These are phyloP conservation scores for Venusia cambrica DNA, from an alignment of 2,888 invertebrate species.

Conservation along the genomic window DNA sequence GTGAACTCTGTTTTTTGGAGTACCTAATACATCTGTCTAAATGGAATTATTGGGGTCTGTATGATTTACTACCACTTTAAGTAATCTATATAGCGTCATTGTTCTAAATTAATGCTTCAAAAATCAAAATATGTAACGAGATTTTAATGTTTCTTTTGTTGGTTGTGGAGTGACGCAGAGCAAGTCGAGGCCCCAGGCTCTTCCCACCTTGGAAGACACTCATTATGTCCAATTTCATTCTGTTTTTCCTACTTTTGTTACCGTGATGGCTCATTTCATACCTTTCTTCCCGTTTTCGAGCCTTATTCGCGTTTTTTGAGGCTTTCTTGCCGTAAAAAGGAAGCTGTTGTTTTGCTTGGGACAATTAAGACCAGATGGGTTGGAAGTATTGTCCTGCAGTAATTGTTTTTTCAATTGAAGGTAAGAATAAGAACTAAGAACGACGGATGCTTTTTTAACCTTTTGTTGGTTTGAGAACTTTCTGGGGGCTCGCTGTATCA, in stretches of 20 bases:
- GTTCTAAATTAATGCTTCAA: too few species aligned
- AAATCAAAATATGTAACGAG: too few species aligned
- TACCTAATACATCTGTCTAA: too few species aligned
- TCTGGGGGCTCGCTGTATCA: too few species aligned
- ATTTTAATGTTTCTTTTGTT: not conserved
- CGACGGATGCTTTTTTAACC: too few species aligned
- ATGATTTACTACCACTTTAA: too few species aligned
- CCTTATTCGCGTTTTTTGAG: slow-evolving; percentile 17
- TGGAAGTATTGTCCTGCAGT: not conserved
- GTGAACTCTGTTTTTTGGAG: too few species aligned
- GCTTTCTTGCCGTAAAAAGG: slow-evolving; percentile 15
- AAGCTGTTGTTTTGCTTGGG: slow-evolving; percentile 8
- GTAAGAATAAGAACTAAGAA: too few species aligned
- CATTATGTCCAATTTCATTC: slow-evolving; percentile 78
- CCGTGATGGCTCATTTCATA: slow-evolving; percentile 67
- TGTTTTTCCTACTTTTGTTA: slow-evolving; percentile 47
- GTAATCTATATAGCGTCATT: too few species aligned
- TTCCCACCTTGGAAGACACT: slow-evolving; percentile 49
- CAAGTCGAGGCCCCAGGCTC: slow-evolving; percentile 1
- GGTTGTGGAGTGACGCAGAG: slow-evolving; percentile 4
- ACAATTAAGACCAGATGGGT: slow-evolving; percentile 15
- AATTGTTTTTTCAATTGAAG: too few species aligned
- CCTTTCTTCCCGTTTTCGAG: slow-evolving; percentile 45
- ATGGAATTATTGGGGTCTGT: too few species aligned
- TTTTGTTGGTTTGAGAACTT: too few species aligned